Percentiles rank a stretch among this genome's conserved stretches.
phyloP scores from a whole-genome alignment of 2,797 vertebrate species.

The Callimico goeldii region DNA sequence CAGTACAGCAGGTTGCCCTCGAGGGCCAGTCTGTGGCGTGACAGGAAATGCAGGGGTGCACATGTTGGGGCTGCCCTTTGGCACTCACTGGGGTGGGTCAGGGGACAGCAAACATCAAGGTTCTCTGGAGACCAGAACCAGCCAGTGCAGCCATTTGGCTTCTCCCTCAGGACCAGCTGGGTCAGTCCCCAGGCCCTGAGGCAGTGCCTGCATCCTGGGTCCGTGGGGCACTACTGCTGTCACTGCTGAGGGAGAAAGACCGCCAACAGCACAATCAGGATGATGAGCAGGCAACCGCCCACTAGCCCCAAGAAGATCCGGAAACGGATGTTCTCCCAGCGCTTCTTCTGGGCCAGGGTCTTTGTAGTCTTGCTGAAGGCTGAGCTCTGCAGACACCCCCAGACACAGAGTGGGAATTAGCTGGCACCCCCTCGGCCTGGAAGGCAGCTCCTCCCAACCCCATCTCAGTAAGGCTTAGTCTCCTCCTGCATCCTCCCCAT shows the following conservation, averaged over 20 bases:
- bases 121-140: constrained; percentile 39
- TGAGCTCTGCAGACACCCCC: constrained; percentile 67
- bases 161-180: not conserved
- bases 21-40: not conserved
- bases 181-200: constrained; percentile 28
- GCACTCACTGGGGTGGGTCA: not conserved
- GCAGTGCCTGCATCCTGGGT: not conserved
- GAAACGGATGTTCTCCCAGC: constrained; percentile 43
- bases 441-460: not conserved
- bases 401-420: constrained; percentile 51
- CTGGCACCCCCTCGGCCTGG: not conserved
- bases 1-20: constrained; percentile 3
- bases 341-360: constrained; percentile 56
- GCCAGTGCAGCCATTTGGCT: not conserved
- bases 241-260: constrained; percentile 1
- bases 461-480: not conserved
- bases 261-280: constrained; percentile 44
- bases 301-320: constrained; percentile 60
- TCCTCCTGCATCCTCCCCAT: not conserved
- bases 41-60: not conserved
- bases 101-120: not conserved
- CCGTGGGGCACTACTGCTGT: not conserved
- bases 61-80: not conserved
- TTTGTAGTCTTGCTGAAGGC: constrained; percentile 79
- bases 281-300: constrained; percentile 50